Percentiles rank a stretch among this genome's conserved stretches.
Evolutionary conservation across 2,888 invertebrate genomes (phyloP).

Genomic region (Pinctada fucata): DNA sequence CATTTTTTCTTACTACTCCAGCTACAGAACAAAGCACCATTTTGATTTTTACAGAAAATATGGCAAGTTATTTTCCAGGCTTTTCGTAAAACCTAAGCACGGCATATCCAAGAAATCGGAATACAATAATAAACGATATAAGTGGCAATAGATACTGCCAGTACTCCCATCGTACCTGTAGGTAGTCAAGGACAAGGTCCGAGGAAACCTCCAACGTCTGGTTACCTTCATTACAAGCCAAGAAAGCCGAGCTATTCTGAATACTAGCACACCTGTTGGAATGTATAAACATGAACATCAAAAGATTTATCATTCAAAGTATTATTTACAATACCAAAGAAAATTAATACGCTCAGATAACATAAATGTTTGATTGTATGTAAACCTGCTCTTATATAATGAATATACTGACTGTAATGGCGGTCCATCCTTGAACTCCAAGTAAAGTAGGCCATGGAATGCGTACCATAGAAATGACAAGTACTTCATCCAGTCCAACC

Average conservation of each 20-base stretch:
- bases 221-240: slow-evolving; percentile 43
- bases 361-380: no score
- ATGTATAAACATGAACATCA: neutral
- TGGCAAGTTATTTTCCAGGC: slow-evolving; percentile 13
- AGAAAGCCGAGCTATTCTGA: slow-evolving; percentile 43
- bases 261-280: slow-evolving; percentile 42
- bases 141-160: slow-evolving; percentile 53
- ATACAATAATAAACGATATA: slow-evolving; percentile 40
- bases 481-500: slow-evolving; percentile 56
- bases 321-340: no score
- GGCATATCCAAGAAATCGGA: slow-evolving; percentile 48
- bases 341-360: neutral
- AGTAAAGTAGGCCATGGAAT: slow-evolving; percentile 50
- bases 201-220: slow-evolving; percentile 42
- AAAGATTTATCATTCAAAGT: neutral
- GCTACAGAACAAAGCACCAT: no score
- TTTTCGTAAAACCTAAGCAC: slow-evolving; percentile 49
- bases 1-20: no score
- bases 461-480: slow-evolving; percentile 54
- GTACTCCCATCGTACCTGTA: slow-evolving; percentile 44
- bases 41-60: no score
- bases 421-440: slow-evolving; percentile 51
- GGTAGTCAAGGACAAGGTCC: slow-evolving; percentile 43
- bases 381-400: neutral
- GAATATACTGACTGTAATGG: slow-evolving; percentile 46